phyloP scores from a whole-genome alignment of 2,113 vertebrate species.

The Oxyura jamaicensis region DNA sequence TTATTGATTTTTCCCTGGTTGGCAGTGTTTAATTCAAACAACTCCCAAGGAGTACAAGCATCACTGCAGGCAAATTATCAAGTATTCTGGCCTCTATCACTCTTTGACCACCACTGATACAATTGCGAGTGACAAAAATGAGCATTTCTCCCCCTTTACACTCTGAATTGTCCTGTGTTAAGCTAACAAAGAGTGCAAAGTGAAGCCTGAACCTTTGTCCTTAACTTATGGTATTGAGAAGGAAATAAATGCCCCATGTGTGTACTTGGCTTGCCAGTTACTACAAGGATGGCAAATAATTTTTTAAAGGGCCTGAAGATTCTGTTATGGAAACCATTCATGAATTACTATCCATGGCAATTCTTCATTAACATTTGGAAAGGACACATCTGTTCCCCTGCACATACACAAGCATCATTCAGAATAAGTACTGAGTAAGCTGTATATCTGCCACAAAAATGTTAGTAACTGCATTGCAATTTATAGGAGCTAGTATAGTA shows the following conservation, averaged over 20 bases:
- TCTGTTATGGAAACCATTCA: slow-evolving; percentile 1
- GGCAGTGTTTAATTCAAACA: slow-evolving; percentile 83
- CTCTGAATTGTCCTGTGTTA: not conserved
- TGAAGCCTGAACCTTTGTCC: not conserved
- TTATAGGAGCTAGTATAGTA: not conserved
- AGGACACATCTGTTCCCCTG: slow-evolving; percentile 19
- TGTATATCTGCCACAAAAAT: slow-evolving; percentile 7
- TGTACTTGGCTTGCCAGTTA: not conserved
- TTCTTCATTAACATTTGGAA: slow-evolving; percentile 42
- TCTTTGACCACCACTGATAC: slow-evolving; percentile 63
- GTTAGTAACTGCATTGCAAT: not conserved
- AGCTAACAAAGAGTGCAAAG: slow-evolving; percentile 34
- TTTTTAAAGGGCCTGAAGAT: not conserved
- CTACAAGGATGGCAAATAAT: not conserved
- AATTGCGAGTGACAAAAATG: slow-evolving; percentile 66
- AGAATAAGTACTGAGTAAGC: slow-evolving; percentile 47
- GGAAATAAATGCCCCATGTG: not conserved
- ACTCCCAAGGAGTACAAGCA: slow-evolving; percentile 76
- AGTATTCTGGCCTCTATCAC: slow-evolving; percentile 63
- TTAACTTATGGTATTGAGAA: not conserved
- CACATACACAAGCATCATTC: not conserved
- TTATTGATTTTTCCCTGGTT: slow-evolving; percentile 84
- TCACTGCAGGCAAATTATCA: slow-evolving; percentile 82
- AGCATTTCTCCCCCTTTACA: slow-evolving; percentile 17
- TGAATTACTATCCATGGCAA: not conserved